Conservation (phyloP, 2,888 invertebrate species). For the Argyra leucocephala region DNA sequence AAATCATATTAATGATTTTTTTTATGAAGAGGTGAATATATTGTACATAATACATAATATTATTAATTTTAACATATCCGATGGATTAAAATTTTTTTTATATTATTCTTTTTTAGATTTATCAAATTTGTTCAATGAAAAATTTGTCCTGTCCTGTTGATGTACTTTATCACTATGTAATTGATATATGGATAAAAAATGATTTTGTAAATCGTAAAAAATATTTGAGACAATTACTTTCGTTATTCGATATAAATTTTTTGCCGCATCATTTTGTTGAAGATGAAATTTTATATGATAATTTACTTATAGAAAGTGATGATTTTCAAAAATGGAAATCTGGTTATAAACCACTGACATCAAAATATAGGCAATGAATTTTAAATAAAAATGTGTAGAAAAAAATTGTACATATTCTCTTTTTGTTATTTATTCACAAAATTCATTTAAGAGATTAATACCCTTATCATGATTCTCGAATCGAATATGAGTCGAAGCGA, state of each 20-base stretch:
- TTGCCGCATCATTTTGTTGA: not conserved
- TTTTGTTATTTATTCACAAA: no score
- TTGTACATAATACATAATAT: no score
- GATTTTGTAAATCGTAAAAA: not conserved
- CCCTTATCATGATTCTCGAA: no score
- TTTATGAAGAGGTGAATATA: not conserved
- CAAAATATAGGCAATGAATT: not conserved
- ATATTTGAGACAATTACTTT: not conserved
- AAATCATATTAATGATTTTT: not conserved
- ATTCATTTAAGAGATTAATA: no score
- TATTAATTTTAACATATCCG: no score
- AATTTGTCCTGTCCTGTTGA: not conserved
- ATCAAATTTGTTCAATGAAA: not conserved
- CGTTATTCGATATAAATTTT: not conserved
- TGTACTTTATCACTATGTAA: not conserved
- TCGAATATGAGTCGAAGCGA: no score
- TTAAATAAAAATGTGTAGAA: no score
- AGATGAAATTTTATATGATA: not conserved
- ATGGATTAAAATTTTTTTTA: no score
- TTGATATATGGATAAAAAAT: not conserved
- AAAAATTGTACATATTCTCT: no score
- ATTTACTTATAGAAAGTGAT: not conserved
- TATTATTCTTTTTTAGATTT: not conserved
- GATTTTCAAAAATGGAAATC: not conserved
- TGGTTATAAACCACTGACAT: not conserved